A percentile compares a stretch with the other conserved stretches of the same genome.
Evolutionary conservation across 2,113 vertebrate species (phyloP).

Genomic region (Hemiprocne comata): DNA sequence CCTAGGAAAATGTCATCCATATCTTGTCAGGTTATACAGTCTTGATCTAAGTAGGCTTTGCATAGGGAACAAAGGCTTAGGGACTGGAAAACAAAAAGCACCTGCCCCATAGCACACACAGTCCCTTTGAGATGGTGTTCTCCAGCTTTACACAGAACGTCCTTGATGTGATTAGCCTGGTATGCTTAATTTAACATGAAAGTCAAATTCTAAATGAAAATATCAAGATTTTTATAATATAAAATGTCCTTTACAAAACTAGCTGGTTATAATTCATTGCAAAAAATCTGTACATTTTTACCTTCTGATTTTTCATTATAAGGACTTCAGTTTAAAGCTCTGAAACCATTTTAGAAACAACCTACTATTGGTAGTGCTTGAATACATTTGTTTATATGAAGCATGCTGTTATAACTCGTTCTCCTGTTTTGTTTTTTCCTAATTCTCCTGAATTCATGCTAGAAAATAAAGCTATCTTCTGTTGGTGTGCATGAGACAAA

Average conservation of each 20-base stretch:
- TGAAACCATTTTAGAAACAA: background rate
- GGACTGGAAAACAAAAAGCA: background rate
- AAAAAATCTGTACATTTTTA: background rate
- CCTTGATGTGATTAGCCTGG: background rate
- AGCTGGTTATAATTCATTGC: fast-evolving
- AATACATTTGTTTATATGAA: background rate
- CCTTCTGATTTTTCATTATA: background rate
- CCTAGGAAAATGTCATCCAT: background rate
- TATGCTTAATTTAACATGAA: background rate
- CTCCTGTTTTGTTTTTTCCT: background rate
- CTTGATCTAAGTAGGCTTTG: background rate
- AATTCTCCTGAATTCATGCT: background rate
- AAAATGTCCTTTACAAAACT: background rate
- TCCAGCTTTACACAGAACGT: background rate
- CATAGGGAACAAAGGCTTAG: background rate
- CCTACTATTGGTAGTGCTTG: background rate
- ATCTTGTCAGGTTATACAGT: background rate
- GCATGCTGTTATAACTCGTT: background rate
- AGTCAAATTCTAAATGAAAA: background rate
- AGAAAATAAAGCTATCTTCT: background rate
- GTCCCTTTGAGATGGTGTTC: background rate
- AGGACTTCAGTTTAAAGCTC: background rate
- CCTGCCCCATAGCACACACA: background rate
- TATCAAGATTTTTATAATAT: background rate
- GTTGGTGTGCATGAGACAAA: background rate